Evolutionary conservation across 2,113 vertebrate species (phyloP), one percentile per base, ranked within the genome.

Genomic region (Prunella fulvescens): DNA sequence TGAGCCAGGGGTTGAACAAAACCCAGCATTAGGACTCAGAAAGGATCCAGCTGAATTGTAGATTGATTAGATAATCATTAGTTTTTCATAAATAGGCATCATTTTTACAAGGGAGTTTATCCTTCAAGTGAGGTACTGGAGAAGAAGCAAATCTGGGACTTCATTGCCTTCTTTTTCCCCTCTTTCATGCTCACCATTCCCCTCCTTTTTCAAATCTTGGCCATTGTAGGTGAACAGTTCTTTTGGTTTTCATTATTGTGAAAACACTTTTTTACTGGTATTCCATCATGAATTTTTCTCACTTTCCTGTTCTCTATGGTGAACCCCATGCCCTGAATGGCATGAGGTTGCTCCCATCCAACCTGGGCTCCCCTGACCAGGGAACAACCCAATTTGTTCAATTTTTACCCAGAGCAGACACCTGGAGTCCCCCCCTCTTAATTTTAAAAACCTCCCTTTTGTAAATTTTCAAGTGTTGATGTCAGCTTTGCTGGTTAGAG

Each of bases 301-400:
- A 15, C 42, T 45, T 20, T 14, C 19, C 62, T 3, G 1, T 42
- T 19, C 0, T 8, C 3, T 3, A 0, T 5, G 19, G n/a, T 19
- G 35, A 6, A 6, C 0, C 58, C 50, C 9, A 9, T 11, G 6
- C 17, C 9, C 15, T 15, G 24, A 7, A 17, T 0, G 2, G 7
- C 28, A 13, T 0, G 1, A 81, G 22, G 35, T 24, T 1, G 5
- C 8, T 14, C 23, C 53, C 19, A 35, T 3, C 23, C 47, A 42
- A 2, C 0, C 0, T 3, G 3, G 19, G 12, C 25, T 66, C 7
- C 28, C 24, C 47, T 3, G 1, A 45, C 7, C 1, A 0, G 4
- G 14, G 14, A 42, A 26, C 1, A 7, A 42, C 4, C 18, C 19
- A 4, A 44, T 28, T 56, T 47, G 1, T 26, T 26, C 14, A 16